A percentile compares a stretch with the other conserved stretches of the same genome.
Conservation (phyloP, 2,888 invertebrate genomes). For the Anagyrus pseudococci region DNA sequence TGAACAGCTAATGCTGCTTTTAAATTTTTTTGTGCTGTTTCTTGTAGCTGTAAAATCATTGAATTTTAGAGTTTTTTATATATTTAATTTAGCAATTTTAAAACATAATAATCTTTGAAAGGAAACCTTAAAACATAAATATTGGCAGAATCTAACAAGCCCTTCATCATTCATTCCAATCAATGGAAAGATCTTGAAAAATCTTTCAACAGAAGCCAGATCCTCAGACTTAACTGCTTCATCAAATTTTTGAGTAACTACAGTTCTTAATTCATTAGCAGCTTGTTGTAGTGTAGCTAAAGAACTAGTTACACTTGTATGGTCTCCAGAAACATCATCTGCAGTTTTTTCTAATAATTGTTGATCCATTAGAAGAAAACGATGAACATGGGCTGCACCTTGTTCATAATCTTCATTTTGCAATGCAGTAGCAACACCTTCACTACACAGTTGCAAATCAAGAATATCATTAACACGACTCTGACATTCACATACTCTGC, state of each 20-base stretch:
- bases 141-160: slow-evolving; percentile 84
- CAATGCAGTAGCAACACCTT: slow-evolving; percentile 95
- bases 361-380: slow-evolving; percentile 93
- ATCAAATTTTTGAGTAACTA: slow-evolving; percentile 84
- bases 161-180: slow-evolving; percentile 92
- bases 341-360: slow-evolving; percentile 78
- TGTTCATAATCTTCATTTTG: slow-evolving; percentile 95
- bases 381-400: slow-evolving; percentile 93
- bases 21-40: slow-evolving; percentile 76
- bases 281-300: slow-evolving; percentile 78
- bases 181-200: slow-evolving; percentile 96
- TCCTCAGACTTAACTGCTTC: slow-evolving; percentile 90
- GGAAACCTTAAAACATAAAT: slow-evolving; percentile 79
- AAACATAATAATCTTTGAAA: background rate
- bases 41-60: slow-evolving; percentile 63
- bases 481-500: slow-evolving; percentile 92
- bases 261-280: slow-evolving; percentile 72
- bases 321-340: slow-evolving; percentile 75
- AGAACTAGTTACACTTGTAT: slow-evolving; percentile 74
- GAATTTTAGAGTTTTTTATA: too few relatives aligned
- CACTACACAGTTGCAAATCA: slow-evolving; percentile 93
- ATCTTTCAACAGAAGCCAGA: slow-evolving; percentile 87
- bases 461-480: slow-evolving; percentile 93
- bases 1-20: slow-evolving; percentile 71
- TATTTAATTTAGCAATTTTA: too few relatives aligned